These are phyloP conservation scores for Cariama cristata DNA, from an alignment of 2,113 vertebrate species.

Conservation along the genomic window DNA sequence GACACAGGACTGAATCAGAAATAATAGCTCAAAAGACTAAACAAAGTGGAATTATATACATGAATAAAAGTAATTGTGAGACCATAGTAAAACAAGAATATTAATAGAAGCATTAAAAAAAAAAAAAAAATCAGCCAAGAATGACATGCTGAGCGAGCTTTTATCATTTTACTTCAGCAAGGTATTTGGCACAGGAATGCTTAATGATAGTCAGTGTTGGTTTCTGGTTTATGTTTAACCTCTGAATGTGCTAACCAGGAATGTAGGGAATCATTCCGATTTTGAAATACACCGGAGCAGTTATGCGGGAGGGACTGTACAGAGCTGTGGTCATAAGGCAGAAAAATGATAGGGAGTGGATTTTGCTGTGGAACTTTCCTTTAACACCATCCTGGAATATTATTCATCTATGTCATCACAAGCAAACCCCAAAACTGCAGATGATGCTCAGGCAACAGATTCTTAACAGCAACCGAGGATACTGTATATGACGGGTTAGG, in stretches of 20 bases:
- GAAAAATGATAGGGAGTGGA: background rate
- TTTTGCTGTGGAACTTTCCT: constrained; percentile 17
- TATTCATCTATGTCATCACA: background rate
- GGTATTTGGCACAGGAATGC: constrained; percentile 62
- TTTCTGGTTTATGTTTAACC: constrained; percentile 73
- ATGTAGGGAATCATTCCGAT: constrained; percentile 30
- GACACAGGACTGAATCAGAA: background rate
- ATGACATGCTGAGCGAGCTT: constrained; percentile 17
- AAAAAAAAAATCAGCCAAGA: background rate
- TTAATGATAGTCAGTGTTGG: constrained; percentile 36
- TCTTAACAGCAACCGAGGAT: background rate
- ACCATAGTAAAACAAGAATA: background rate
- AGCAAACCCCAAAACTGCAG: background rate
- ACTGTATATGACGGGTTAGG: background rate
- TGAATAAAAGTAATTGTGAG: background rate
- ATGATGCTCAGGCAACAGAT: background rate
- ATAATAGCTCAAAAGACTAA: background rate
- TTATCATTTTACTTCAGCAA: constrained; percentile 43
- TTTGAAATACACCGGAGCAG: constrained; percentile 33
- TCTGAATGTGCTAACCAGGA: constrained; percentile 48
- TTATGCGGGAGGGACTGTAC: background rate
- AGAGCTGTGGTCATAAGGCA: background rate
- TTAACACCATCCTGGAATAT: background rate
- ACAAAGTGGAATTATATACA: background rate
- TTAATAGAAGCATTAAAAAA: background rate